Base-by-base conservation (phyloP, 2,797 vertebrate genomes). In the Channa striata region DNA sequence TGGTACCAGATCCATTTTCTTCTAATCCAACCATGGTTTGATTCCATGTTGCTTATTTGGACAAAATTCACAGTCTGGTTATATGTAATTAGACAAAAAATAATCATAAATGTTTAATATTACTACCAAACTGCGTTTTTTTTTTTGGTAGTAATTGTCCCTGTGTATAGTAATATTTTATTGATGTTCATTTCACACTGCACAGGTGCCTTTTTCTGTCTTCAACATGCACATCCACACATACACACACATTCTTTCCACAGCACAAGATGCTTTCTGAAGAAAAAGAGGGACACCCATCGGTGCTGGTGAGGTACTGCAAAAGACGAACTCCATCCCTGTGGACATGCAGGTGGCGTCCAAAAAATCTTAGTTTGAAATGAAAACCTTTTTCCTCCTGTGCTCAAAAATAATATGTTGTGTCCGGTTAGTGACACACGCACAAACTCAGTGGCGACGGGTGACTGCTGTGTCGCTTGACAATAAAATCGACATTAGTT, bases 231-330 rank as follows among this genome's bases (percentile, higher is more conserved):
- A 72, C 54, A 42, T 33, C 37, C 67, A 62, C 71, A 47, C 59
- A 70, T 43, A 58, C 37, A 69, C 25, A 60, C 57, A 80, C 74
- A 83, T 52, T 67, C 67, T 52, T 72, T 77, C 71, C 54, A 59
- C 58, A 56, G 56, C 14, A 33, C 49, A 43, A 23, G 33, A 43
- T 6, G 46, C 70, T 71, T 93, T 88, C 49, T 82, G 81, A 94
- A 95, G 94, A 93, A 94, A 93, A 94, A 94, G 94, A 94, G 93
- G 89, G 94, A 94, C 94, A 93, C 92, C 94, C 83, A 91, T 87
- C 87, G 94, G 92, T 74, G 68, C 30, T 49, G 70, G 2, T 13
- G 19, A 17, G 70, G 89, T 87, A 94, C 91, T 94, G 88, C 93
- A 90, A 1, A 66, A 37, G 3, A 19, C 11, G 25, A 12, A 4